These are phyloP conservation scores for Pagetopsis macropterus DNA, from an alignment of 2,797 vertebrate genomes.

Conservation along the genomic window DNA sequence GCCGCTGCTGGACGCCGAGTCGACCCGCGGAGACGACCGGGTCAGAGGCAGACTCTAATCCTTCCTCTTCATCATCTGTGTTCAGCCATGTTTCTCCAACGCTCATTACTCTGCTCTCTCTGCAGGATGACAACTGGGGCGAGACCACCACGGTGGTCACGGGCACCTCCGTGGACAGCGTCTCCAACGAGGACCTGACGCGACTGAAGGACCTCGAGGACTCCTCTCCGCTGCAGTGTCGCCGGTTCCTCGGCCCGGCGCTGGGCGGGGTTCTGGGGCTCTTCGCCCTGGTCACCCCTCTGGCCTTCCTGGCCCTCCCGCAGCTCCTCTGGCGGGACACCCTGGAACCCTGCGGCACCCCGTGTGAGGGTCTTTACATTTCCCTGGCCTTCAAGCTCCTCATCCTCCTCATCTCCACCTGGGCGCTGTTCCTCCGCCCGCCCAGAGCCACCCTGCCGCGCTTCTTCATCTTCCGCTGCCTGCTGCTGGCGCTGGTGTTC, in stretches of 20 bases:
- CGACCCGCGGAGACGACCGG: slow-evolving; percentile 90
- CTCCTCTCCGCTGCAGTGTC: slow-evolving; percentile 86
- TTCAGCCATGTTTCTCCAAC: not conserved
- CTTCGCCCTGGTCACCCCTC: slow-evolving; percentile 87
- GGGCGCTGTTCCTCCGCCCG: slow-evolving; percentile 91
- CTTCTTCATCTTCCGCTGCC: slow-evolving; percentile 87
- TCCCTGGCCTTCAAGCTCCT: slow-evolving; percentile 94
- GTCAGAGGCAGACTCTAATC: slow-evolving; percentile 66
- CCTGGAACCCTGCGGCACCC: slow-evolving; percentile 89
- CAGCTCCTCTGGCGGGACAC: slow-evolving; percentile 89
- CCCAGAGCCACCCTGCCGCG: slow-evolving; percentile 88
- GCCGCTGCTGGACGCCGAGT: slow-evolving; percentile 89
- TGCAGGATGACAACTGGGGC: slow-evolving; percentile 95
- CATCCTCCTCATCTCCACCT: slow-evolving; percentile 90
- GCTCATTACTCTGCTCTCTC: not conserved
- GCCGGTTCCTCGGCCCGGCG: slow-evolving; percentile 82
- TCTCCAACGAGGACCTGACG: slow-evolving; percentile 92
- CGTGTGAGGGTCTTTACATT: slow-evolving; percentile 93
- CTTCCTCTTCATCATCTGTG: accelerated
- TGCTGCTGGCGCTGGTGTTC: slow-evolving; percentile 91
- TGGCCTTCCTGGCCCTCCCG: slow-evolving; percentile 91
- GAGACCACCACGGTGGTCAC: slow-evolving; percentile 94
- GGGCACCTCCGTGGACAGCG: slow-evolving; percentile 92
- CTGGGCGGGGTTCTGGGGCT: slow-evolving; percentile 85
- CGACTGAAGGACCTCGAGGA: slow-evolving; percentile 92